Percentiles rank a stretch among this genome's conserved stretches.
Evolutionary conservation across 2,797 vertebrate species (phyloP).

Genomic region (Brotula barbata): DNA sequence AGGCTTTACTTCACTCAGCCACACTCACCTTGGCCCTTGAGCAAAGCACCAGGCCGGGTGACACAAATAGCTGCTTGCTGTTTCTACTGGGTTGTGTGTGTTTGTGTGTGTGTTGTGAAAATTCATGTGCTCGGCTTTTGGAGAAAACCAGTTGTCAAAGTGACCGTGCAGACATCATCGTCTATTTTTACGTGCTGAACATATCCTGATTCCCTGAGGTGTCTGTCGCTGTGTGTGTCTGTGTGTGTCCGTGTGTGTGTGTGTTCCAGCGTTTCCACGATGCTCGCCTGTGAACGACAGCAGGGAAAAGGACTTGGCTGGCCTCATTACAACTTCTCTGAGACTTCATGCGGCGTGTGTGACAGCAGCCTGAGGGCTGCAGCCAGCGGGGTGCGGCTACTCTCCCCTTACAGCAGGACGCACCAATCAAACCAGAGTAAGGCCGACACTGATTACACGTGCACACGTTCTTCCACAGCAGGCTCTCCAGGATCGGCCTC

Average conservation of each 20-base stretch:
- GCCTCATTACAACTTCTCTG: conserved; percentile 50
- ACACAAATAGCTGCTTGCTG: too few species aligned
- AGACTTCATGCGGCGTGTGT: conserved; percentile 40
- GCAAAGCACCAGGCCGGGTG: too few species aligned
- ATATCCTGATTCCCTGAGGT: conserved; percentile 16
- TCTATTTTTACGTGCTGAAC: conserved; percentile 20
- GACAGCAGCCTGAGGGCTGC: conserved; percentile 54
- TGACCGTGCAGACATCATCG: neutral
- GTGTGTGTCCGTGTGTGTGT: conserved; percentile 2
- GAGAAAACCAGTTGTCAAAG: neutral
- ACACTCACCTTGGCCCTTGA: too few species aligned
- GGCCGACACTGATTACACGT: conserved; percentile 34
- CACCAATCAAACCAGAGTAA: conserved; percentile 64
- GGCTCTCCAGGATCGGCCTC: conserved; percentile 26
- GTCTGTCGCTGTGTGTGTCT: neutral
- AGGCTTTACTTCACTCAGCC: too few species aligned
- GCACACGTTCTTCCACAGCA: conserved; percentile 21
- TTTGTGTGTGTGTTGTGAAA: neutral
- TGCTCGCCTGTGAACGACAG: conserved; percentile 13
- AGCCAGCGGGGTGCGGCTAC: conserved; percentile 45
- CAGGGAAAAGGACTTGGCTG: conserved; percentile 23
- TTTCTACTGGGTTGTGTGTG: too few species aligned
- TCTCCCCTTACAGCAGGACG: conserved; percentile 46
- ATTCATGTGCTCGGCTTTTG: neutral
- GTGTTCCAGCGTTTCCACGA: neutral